A percentile compares a stretch with the other conserved stretches of the same genome.
Conservation (phyloP, 2,797 vertebrate species). For the Cetoscarus ocellatus region DNA sequence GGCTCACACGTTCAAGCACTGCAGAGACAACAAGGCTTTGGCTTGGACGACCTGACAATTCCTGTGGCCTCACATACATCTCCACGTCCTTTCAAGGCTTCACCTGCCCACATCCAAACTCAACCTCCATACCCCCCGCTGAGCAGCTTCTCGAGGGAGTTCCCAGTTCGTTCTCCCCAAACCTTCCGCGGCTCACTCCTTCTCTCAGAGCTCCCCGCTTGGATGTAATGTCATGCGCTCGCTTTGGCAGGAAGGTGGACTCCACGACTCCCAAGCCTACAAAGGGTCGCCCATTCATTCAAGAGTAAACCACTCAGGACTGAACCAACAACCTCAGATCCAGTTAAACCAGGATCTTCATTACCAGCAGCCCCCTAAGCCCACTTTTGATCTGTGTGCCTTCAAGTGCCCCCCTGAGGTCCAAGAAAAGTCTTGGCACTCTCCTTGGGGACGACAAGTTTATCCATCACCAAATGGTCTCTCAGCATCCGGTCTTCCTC, state of each 20-base stretch:
- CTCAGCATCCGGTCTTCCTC: constrained; percentile 30
- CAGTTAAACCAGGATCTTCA: constrained; percentile 87
- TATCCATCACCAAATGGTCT: constrained; percentile 47
- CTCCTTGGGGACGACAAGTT: constrained; percentile 72
- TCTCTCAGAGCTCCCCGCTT: constrained; percentile 78
- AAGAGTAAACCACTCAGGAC: constrained; percentile 84
- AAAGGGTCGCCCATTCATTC: constrained; percentile 86
- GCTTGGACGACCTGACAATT: constrained; percentile 85
- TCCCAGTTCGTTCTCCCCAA: constrained; percentile 71
- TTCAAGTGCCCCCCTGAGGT: constrained; percentile 89
- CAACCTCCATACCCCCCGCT: constrained; percentile 84
- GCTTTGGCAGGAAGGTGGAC: constrained; percentile 86
- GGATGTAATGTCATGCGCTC: constrained; percentile 79
- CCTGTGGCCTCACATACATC: constrained; percentile 69
- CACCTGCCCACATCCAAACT: constrained; percentile 82
- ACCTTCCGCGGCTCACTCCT: constrained; percentile 69
- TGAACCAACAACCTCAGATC: constrained; percentile 68
- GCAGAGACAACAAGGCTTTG: constrained; percentile 83
- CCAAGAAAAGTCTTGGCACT: constrained; percentile 88
- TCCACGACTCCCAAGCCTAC: constrained; percentile 85
- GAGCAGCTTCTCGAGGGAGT: constrained; percentile 84
- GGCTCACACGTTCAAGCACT: constrained; percentile 73
- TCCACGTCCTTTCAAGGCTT: constrained; percentile 78
- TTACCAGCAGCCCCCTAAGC: constrained; percentile 86
- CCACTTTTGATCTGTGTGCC: constrained; percentile 89